phyloP scores from a whole-genome alignment of 53 echinoderm and acorn worm species.

The Antedon mediterranea region DNA sequence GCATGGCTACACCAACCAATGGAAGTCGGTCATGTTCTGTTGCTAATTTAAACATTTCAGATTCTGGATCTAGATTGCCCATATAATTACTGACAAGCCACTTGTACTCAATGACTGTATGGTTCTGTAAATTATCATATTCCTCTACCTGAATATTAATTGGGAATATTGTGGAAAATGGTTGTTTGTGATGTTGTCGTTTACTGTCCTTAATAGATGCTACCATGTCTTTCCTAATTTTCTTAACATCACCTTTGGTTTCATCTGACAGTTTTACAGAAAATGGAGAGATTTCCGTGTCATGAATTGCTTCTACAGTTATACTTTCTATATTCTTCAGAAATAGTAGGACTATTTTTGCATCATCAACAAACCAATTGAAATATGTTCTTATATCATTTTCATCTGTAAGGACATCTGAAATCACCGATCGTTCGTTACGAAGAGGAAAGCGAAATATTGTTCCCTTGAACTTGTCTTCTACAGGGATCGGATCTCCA shows the following conservation, averaged over 20 bases:
- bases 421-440: not conserved
- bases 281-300: not conserved
- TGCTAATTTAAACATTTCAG: too few species aligned
- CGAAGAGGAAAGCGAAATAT: constrained; percentile 14
- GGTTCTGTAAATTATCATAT: not conserved
- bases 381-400: not conserved
- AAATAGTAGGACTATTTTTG: constrained; percentile 13
- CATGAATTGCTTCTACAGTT: not conserved
- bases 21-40: constrained; percentile 44
- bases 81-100: not conserved
- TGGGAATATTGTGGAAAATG: too few species aligned
- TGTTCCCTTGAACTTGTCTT: not conserved
- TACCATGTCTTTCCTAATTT: too few species aligned
- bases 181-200: not conserved
- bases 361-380: constrained; percentile 10
- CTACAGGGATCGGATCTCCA: not conserved
- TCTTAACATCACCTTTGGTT: too few species aligned
- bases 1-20: too few species aligned
- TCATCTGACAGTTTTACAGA: too few species aligned
- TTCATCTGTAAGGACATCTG: not conserved
- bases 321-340: constrained; percentile 14
- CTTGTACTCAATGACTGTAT: too few species aligned
- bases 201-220: not conserved
- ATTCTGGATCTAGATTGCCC: not conserved
- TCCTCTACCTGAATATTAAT: too few species aligned